Evolutionary conservation across 2,888 invertebrate genomes (phyloP), one percentile per base, ranked within the genome.

Genomic region (Cataglyphis livida): DNA sequence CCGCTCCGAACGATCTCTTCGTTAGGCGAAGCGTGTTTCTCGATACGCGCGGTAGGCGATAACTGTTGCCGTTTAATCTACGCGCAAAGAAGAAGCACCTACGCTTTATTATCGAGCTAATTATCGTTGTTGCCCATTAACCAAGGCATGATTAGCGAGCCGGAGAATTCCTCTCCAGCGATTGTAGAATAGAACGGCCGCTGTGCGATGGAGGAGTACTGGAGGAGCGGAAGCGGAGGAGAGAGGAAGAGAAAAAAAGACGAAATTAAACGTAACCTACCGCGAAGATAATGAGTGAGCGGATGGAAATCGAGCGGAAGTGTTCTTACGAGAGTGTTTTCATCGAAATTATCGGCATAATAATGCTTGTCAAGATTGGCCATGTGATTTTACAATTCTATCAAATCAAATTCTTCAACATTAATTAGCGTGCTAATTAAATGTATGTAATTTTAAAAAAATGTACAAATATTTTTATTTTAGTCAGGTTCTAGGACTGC

Each of bases 81-180:
- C 82, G 44, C 28, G 66, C 61, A n/a, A 32, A 66, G 76, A 82
- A 78, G 66, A 82, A 64, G 81, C 81, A 66, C 76, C 82, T 68
- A 82, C 61, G 78, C 82, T 82, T 82, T 68, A 82, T 78, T 78
- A 82, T 78, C 82, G 61, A 28, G 35, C 38, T 82, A 82, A 82
- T 82, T 82, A 82, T 82, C 68, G 48, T 76, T 41, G 82, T 51
- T 68, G 78, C 51, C 41, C 82, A 82, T 82, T 82, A 82, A 21
- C 82, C 35, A 38, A 66, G 66, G 66, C 76, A 82, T 82, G 61
- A 76, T 82, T 82, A 82, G 82, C 82, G 68, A 76, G 78, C 35
- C 75, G 64, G 66, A 78, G 82, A 78, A 48, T 32, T 70, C 59
- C 51, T 82, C 54, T 64, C 61, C 59, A 21, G 68, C 48, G 48